Conservation (phyloP, 1,140 invertebrate species). For the Subanguina moxae region DNA sequence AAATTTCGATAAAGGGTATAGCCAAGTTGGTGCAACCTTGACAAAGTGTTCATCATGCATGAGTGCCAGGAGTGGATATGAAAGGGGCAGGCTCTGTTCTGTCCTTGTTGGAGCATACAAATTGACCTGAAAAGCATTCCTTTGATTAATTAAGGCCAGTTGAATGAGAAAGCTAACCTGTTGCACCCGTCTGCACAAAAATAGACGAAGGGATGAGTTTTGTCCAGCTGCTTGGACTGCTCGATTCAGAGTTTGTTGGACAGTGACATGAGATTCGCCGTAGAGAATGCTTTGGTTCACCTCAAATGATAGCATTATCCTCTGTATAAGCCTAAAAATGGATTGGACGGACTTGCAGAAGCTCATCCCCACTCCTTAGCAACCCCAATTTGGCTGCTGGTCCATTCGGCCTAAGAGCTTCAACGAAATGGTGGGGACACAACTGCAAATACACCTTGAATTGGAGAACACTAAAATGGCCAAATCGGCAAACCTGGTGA, state of each 20-base stretch:
- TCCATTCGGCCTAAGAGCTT: constrained; percentile 84
- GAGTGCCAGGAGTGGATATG: constrained; percentile 52
- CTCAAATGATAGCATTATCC: constrained; percentile 61
- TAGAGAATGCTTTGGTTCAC: constrained; percentile 90
- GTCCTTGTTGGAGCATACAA: constrained; percentile 2
- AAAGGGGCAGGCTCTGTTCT: constrained; percentile 47
- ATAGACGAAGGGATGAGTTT: constrained; percentile 26
- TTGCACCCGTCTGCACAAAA: constrained; percentile 45
- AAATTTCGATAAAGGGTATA: too few species aligned
- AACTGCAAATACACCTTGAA: constrained; percentile 65
- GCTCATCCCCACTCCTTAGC: constrained; percentile 80
- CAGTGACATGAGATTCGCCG: constrained; percentile 65
- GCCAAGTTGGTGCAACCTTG: constrained; percentile 30
- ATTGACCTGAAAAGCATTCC: background rate
- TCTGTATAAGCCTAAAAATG: background rate
- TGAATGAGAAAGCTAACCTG: constrained; percentile 16
- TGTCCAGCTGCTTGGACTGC: constrained; percentile 1
- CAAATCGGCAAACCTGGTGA: background rate
- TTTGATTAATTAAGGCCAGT: background rate
- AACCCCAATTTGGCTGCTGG: constrained; percentile 80
- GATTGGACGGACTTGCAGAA: constrained; percentile 69
- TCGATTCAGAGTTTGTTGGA: constrained; percentile 45
- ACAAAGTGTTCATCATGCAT: constrained; percentile 47
- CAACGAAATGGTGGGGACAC: constrained; percentile 81
- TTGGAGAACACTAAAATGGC: constrained; percentile 61